Conservation (phyloP, 2,888 invertebrate genomes). For the Ormyrus nitidulus region DNA sequence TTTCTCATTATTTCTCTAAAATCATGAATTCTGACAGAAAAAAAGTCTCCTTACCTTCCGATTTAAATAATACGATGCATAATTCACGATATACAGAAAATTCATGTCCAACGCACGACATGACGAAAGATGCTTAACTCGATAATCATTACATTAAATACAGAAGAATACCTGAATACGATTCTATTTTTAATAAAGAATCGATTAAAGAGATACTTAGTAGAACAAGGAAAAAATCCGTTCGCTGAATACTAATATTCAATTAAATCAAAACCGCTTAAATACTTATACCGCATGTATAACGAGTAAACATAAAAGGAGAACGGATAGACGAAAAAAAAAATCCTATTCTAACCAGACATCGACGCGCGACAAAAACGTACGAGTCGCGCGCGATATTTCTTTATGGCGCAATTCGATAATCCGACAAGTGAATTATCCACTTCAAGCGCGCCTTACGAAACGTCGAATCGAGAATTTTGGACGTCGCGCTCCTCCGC, state of each 20-base stretch:
- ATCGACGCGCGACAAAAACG: slow-evolving; percentile 4
- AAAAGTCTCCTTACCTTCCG: no score
- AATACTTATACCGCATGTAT: background rate
- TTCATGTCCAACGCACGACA: no score
- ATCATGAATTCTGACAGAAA: no score
- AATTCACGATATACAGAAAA: no score
- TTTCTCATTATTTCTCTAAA: no score
- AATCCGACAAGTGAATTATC: slow-evolving; percentile 68
- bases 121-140: no score
- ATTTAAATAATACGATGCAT: no score
- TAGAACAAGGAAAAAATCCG: no score
- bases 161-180: no score
- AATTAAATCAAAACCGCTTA: background rate
- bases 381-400: slow-evolving; percentile 59
- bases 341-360: slow-evolving; percentile 21
- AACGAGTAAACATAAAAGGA: background rate
- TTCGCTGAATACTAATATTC: background rate
- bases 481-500: background rate
- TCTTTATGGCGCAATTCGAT: slow-evolving; percentile 58
- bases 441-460: slow-evolving; percentile 29
- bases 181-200: no score
- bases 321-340: background rate
- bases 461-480: slow-evolving; percentile 30
- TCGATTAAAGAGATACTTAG: no score
- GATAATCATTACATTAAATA: no score